These are phyloP conservation scores for Cataglyphis altisquamis DNA, from an alignment of 2,888 invertebrate genomes.

Conservation along the genomic window DNA sequence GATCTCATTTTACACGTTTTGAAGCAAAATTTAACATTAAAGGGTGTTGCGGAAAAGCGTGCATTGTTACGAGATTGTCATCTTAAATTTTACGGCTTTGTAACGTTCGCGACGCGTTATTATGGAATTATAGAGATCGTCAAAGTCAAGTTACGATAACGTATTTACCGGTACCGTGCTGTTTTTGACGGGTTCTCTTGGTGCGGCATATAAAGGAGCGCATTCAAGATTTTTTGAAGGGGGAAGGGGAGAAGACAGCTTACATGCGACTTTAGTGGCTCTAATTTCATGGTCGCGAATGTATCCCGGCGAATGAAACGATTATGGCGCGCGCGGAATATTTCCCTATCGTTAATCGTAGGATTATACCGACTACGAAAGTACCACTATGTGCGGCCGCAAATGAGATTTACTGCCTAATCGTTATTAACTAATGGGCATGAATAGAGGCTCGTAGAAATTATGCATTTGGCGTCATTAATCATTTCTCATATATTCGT, in stretches of 20 bases:
- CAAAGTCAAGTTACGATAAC: constrained; percentile 64
- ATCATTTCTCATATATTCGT: constrained; percentile 14
- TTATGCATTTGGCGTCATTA: constrained; percentile 36
- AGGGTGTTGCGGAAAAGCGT: constrained; percentile 37
- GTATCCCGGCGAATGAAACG: constrained; percentile 28
- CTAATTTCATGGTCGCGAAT: constrained; percentile 31
- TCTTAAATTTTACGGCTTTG: constrained; percentile 65
- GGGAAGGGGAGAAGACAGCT: background rate
- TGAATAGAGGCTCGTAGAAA: constrained; percentile 18
- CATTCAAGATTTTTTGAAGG: constrained; percentile 10
- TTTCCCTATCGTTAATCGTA: constrained; percentile 51
- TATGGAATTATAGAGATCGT: constrained; percentile 44
- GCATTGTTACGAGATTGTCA: constrained; percentile 54
- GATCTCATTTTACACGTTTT: constrained; percentile 11
- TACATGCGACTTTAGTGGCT: constrained; percentile 21
- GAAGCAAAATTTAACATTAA: constrained; percentile 35
- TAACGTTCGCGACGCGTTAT: constrained; percentile 59
- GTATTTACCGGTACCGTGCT: constrained; percentile 47
- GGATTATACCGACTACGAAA: constrained; percentile 39
- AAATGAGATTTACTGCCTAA: constrained; percentile 51
- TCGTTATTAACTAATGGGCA: constrained; percentile 47
- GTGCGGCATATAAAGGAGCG: constrained; percentile 19
- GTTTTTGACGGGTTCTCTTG: constrained; percentile 30
- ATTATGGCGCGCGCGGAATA: constrained; percentile 30
- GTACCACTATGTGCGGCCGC: constrained; percentile 16